These are phyloP conservation scores for Emys orbicularis DNA, from an alignment of 2,797 vertebrate species.

Conservation along the genomic window DNA sequence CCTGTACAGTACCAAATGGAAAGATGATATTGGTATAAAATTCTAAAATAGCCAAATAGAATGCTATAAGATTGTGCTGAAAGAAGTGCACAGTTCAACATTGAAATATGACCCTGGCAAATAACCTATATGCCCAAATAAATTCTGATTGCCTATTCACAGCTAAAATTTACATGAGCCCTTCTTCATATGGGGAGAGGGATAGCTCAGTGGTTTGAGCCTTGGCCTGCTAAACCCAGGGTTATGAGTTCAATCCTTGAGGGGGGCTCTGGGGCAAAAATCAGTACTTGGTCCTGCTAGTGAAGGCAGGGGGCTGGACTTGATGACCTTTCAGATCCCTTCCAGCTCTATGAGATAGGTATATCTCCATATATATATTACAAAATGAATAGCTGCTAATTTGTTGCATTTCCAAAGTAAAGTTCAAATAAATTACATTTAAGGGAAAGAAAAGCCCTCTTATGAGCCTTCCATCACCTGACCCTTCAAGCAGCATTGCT, in stretches of 20 bases:
- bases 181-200: slow-evolving; percentile 58
- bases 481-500: slow-evolving; percentile 51
- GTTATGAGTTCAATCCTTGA: too few species aligned
- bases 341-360: too few species aligned
- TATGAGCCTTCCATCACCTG: slow-evolving; percentile 77
- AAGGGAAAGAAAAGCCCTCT: slow-evolving; percentile 54
- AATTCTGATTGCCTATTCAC: slow-evolving; percentile 83
- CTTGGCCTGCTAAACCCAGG: too few species aligned
- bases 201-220: too few species aligned
- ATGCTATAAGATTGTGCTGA: background rate
- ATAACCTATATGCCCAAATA: slow-evolving; percentile 76
- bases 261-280: too few species aligned
- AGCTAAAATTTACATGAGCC: slow-evolving; percentile 69
- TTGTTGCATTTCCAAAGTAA: slow-evolving; percentile 78
- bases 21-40: background rate
- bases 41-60: slow-evolving; percentile 34
- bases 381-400: slow-evolving; percentile 82
- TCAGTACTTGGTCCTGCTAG: too few species aligned
- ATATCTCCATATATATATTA: slow-evolving; percentile 38
- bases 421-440: slow-evolving; percentile 77
- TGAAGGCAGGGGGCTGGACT: too few species aligned
- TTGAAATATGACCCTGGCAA: slow-evolving; percentile 75
- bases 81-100: slow-evolving; percentile 71
- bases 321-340: too few species aligned
- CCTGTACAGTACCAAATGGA: background rate